Conservation (phyloP, 2,888 invertebrate genomes). For the Nemoura dubitans region DNA sequence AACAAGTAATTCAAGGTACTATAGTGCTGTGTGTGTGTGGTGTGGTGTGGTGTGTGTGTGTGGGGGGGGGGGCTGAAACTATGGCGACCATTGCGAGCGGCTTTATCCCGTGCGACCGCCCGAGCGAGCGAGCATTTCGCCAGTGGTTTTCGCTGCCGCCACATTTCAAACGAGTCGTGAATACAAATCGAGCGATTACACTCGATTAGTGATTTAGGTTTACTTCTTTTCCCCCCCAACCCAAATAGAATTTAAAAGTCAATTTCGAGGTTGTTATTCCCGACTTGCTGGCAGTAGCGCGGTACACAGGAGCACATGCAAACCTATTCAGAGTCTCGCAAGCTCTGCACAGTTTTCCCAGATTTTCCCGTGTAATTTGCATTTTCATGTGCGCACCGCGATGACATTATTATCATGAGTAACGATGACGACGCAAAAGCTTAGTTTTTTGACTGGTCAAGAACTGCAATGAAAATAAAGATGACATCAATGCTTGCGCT, state of each 20-base stretch:
- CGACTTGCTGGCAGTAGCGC: neutral
- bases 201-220: constrained; percentile 41
- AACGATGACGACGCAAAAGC: neutral
- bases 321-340: neutral
- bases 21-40: neutral
- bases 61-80: neutral
- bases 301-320: neutral
- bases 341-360: neutral
- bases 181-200: constrained; percentile 40
- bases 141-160: constrained; percentile 29
- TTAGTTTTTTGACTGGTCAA: neutral
- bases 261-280: constrained; percentile 18
- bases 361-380: neutral
- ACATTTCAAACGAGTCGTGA: constrained; percentile 26
- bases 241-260: constrained; percentile 31
- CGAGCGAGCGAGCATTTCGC: neutral
- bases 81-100: neutral
- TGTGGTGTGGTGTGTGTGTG: neutral
- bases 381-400: neutral
- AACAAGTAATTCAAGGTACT: constrained; percentile 39
- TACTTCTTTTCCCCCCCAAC: constrained; percentile 8
- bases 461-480: neutral
- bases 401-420: neutral
- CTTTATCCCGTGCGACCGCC: neutral
- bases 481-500: neutral